Percentiles rank a stretch among this genome's conserved stretches.
phyloP scores from a whole-genome alignment of 1,140 invertebrate species.

The Alviniconcha marisindica region DNA sequence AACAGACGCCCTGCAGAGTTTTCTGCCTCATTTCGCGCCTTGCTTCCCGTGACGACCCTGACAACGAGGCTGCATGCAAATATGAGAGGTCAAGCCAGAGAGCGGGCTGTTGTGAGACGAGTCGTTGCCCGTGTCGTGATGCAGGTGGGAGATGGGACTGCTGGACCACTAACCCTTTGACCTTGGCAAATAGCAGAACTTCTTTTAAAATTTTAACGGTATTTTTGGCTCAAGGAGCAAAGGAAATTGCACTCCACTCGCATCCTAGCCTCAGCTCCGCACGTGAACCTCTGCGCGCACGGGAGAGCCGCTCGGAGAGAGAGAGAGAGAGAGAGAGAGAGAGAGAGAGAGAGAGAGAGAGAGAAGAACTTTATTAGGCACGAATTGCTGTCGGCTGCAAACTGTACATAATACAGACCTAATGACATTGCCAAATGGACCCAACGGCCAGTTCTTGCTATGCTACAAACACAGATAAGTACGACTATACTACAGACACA shows the following conservation, averaged over 20 bases:
- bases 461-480: too few species aligned
- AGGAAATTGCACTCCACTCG: neutral
- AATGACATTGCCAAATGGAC: too few species aligned
- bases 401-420: too few species aligned
- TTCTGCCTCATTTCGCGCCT: neutral
- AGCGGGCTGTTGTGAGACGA: neutral
- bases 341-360: too few species aligned
- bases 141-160: neutral
- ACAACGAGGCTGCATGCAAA: neutral
- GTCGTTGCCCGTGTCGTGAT: neutral
- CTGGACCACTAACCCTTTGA: neutral
- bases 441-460: too few species aligned
- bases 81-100: neutral
- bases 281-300: neutral
- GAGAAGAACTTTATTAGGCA: too few species aligned
- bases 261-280: neutral
- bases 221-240: neutral
- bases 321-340: conserved; percentile 6
- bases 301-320: conserved; percentile 17
- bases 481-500: too few species aligned
- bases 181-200: neutral
- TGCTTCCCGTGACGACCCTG: conserved; percentile 3
- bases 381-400: too few species aligned
- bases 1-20: neutral
- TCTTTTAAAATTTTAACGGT: neutral